These are phyloP conservation scores for Chaetogeoica ovagalla DNA, from an alignment of 2,888 invertebrate genomes.

Conservation along the genomic window DNA sequence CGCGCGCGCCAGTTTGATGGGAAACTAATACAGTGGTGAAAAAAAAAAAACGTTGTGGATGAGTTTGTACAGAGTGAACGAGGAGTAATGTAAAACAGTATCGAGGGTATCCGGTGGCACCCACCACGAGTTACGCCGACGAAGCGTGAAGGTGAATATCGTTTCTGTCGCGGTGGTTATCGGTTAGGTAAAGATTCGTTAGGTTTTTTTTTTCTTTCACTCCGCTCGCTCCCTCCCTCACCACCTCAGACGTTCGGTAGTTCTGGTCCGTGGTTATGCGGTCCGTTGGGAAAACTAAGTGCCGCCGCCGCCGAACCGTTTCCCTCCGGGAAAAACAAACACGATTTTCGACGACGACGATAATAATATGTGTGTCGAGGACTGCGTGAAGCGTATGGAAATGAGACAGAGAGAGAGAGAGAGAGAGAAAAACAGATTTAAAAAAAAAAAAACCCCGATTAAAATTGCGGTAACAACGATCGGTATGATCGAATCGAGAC, in stretches of 20 bases:
- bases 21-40: too few relatives aligned
- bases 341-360: too few relatives aligned
- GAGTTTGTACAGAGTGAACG: too few relatives aligned
- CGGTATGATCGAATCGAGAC: neutral
- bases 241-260: conserved; percentile 35
- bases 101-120: conserved; percentile 48
- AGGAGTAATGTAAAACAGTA: neutral
- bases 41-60: too few relatives aligned
- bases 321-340: neutral
- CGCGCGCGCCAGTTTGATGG: too few relatives aligned
- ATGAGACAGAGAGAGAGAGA: too few relatives aligned
- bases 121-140: conserved; percentile 33
- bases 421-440: neutral
- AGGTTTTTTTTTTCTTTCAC: conserved; percentile 1
- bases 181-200: conserved; percentile 32
- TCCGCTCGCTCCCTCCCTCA: too few relatives aligned
- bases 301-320: conserved; percentile 22
- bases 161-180: conserved; percentile 29
- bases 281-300: conserved; percentile 28
- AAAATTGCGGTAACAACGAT: neutral
- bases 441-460: neutral
- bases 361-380: too few relatives aligned
- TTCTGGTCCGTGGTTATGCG: conserved; percentile 47
- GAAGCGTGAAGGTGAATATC: conserved; percentile 49
- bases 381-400: too few relatives aligned